Conservation (phyloP, 2,888 invertebrate species). For the Melanostoma scalare region DNA sequence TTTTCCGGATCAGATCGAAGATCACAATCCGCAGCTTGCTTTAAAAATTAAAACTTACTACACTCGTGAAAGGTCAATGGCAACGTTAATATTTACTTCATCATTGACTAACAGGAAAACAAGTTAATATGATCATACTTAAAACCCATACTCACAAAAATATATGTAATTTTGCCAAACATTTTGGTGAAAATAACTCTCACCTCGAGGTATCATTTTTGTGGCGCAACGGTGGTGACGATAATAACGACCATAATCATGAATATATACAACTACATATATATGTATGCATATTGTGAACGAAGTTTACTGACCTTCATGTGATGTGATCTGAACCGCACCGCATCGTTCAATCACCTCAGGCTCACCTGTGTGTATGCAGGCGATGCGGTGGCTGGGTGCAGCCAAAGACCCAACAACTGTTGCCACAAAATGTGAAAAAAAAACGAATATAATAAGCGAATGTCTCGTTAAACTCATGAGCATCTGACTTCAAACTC, state of each 20-base stretch:
- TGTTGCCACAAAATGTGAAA: constrained; percentile 25
- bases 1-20: constrained; percentile 21
- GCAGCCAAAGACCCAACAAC: constrained; percentile 38
- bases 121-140: constrained; percentile 20
- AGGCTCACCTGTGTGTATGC: constrained; percentile 65
- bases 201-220: constrained; percentile 47
- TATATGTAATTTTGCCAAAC: constrained; percentile 29
- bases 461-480: constrained; percentile 50
- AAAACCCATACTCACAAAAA: constrained; percentile 2
- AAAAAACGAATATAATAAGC: constrained; percentile 8
- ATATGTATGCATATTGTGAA: constrained; percentile 7
- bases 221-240: constrained; percentile 12
- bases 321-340: constrained; percentile 69
- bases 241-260: constrained; percentile 10
- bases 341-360: constrained; percentile 70
- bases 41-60: too few relatives aligned
- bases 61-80: constrained; percentile 62
- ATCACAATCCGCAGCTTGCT: background rate
- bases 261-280: constrained; percentile 1
- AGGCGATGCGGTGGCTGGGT: constrained; percentile 34
- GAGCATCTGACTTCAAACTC: constrained; percentile 57
- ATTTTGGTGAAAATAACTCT: constrained; percentile 68
- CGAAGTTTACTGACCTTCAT: constrained; percentile 70
- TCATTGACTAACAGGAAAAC: constrained; percentile 50
- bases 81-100: constrained; percentile 64